A percentile compares a stretch with the other conserved stretches of the same genome.
phyloP scores from a whole-genome alignment of 2,888 invertebrate species.

The Amphiduros pacificus region DNA sequence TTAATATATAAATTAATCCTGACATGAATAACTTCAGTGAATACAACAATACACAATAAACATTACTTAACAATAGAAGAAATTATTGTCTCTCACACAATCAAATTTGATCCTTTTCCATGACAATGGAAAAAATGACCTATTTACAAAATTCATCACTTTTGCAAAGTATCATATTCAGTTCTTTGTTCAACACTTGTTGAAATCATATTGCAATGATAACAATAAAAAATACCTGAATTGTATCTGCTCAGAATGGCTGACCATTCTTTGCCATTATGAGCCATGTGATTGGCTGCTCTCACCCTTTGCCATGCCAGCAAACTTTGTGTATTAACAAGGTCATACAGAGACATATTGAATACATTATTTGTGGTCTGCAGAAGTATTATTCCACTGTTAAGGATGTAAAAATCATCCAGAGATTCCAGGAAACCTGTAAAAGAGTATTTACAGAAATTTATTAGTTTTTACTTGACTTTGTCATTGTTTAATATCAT shows the following conservation, averaged over 20 bases:
- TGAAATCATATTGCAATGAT: too few species aligned
- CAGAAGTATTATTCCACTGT: constrained; percentile 50
- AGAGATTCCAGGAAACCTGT: constrained; percentile 53
- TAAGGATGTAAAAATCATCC: constrained; percentile 54
- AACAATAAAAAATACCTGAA: too few species aligned
- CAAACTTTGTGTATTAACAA: constrained; percentile 42
- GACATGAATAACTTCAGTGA: too few species aligned
- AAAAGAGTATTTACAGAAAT: neutral
- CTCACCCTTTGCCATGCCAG: constrained; percentile 56
- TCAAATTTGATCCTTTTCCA: too few species aligned
- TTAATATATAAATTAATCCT: neutral
- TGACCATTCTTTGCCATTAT: constrained; percentile 50
- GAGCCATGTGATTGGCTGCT: constrained; percentile 55
- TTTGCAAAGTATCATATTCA: too few species aligned
- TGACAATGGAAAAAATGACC: too few species aligned
- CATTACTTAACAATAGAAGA: too few species aligned
- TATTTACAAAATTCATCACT: too few species aligned
- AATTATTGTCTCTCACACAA: too few species aligned
- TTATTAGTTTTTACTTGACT: neutral
- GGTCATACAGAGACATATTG: constrained; percentile 44
- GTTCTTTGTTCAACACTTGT: too few species aligned
- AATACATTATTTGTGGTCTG: constrained; percentile 56
- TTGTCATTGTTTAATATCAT: too few species aligned
- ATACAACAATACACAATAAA: too few species aligned
- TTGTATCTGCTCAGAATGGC: constrained; percentile 42